A percentile compares a stretch with the other conserved stretches of the same genome.
These are phyloP conservation scores for Lacanobia wlatinum DNA, from an alignment of 2,888 invertebrate genomes.

Conservation along the genomic window DNA sequence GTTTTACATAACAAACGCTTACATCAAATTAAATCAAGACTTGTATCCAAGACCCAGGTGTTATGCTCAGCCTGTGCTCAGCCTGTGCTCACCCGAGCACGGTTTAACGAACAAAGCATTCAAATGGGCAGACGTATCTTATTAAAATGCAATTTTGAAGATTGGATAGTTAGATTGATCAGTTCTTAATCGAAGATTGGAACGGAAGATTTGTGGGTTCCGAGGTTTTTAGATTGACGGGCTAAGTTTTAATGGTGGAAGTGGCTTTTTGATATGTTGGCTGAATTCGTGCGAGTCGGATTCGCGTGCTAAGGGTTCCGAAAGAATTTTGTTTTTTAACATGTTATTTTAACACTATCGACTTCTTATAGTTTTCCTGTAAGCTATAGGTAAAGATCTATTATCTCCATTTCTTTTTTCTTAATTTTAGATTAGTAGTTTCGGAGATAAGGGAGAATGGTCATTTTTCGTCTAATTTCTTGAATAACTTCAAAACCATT, in stretches of 20 bases:
- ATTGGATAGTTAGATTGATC: slow-evolving; percentile 67
- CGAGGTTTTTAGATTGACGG: slow-evolving; percentile 48
- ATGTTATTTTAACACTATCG: too few relatives aligned
- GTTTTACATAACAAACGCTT: slow-evolving; percentile 43
- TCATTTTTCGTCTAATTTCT: too few relatives aligned
- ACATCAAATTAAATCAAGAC: slow-evolving; percentile 38
- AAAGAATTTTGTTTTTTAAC: too few relatives aligned
- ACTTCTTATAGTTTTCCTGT: too few relatives aligned
- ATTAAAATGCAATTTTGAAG: slow-evolving; percentile 72
- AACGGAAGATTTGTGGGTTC: slow-evolving; percentile 47
- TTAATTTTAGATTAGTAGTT: too few relatives aligned
- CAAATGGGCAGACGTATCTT: slow-evolving; percentile 63
- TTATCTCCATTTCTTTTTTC: too few relatives aligned
- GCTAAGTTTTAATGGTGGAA: slow-evolving; percentile 9
- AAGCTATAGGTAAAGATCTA: too few relatives aligned
- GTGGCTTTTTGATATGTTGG: not conserved
- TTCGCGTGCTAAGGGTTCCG: too few relatives aligned
- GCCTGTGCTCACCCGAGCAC: slow-evolving; percentile 39
- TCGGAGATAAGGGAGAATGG: too few relatives aligned
- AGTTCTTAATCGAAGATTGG: slow-evolving; percentile 51
- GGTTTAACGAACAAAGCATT: slow-evolving; percentile 69
- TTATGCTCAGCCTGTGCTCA: slow-evolving; percentile 40
- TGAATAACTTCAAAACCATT: too few relatives aligned
- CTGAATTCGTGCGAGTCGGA: too few relatives aligned
- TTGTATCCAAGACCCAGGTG: slow-evolving; percentile 53